Percentiles rank a stretch among this genome's conserved stretches.
These are phyloP conservation scores for Cygnus buccinator DNA, from an alignment of 2,113 vertebrate species.

Conservation along the genomic window DNA sequence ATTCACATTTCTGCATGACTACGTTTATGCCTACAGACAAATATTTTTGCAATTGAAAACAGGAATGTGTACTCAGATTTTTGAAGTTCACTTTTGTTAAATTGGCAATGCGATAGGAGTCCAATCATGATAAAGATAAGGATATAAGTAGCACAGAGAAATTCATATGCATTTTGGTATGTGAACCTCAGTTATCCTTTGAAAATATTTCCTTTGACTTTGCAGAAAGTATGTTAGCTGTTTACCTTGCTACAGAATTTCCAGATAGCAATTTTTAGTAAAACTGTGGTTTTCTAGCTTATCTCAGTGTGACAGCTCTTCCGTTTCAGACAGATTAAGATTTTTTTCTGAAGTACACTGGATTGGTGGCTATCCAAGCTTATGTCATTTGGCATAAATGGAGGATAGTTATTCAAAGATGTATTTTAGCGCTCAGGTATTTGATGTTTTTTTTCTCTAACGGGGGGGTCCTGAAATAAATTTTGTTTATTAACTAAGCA, in stretches of 20 bases:
- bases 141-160: background rate
- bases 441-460: background rate
- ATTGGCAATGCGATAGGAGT: background rate
- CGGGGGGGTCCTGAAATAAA: background rate
- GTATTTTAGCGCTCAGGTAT: background rate
- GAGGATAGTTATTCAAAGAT: slow-evolving; percentile 4
- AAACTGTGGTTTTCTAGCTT: slow-evolving; percentile 38
- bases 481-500: background rate
- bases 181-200: slow-evolving; percentile 4
- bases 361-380: slow-evolving; percentile 45
- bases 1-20: background rate
- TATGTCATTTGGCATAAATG: slow-evolving; percentile 56
- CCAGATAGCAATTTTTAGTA: slow-evolving; percentile 33
- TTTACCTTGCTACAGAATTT: slow-evolving; percentile 43
- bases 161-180: background rate
- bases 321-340: slow-evolving; percentile 49
- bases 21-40: background rate
- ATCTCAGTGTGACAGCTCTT: slow-evolving; percentile 53
- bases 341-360: slow-evolving; percentile 6
- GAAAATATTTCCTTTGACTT: slow-evolving; percentile 43
- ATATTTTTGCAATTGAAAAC: background rate
- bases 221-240: slow-evolving; percentile 38
- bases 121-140: background rate
- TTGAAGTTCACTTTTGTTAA: slow-evolving; percentile 5
- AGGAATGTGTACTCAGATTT: background rate